phyloP scores from a whole-genome alignment of 2,888 invertebrate species.

The Pharmacophagus antenor region DNA sequence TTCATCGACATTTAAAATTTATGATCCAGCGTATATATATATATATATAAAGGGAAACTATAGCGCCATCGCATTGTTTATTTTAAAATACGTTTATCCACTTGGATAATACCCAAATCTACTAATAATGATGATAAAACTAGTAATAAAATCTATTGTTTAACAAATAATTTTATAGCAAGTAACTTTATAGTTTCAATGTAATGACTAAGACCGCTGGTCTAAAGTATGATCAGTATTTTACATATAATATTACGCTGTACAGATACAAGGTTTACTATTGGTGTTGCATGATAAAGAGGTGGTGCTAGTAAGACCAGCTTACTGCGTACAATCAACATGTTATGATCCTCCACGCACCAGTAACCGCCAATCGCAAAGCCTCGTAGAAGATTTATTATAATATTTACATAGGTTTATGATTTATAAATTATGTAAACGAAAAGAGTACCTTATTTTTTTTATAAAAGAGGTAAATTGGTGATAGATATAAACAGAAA shows the following conservation, averaged over 20 bases:
- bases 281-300: constrained; percentile 20
- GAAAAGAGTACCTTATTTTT: neutral
- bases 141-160: too few relatives aligned
- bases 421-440: neutral
- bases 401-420: constrained; percentile 2
- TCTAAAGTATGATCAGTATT: too few relatives aligned
- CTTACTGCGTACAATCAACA: constrained; percentile 27
- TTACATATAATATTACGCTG: neutral
- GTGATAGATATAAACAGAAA: too few relatives aligned
- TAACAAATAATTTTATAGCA: too few relatives aligned
- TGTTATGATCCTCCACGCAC: constrained; percentile 25
- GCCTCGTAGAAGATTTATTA: neutral
- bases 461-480: neutral
- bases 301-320: constrained; percentile 20
- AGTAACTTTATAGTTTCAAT: too few relatives aligned
- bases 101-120: too few relatives aligned
- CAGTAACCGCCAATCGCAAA: constrained; percentile 31
- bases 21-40: neutral
- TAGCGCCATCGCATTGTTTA: neutral
- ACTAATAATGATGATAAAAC: too few relatives aligned
- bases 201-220: too few relatives aligned
- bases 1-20: neutral
- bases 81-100: too few relatives aligned
- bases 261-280: neutral
- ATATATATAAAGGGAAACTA: neutral